These are phyloP conservation scores for Steatornis caripensis DNA, from an alignment of 2,113 vertebrate genomes.

Conservation along the genomic window DNA sequence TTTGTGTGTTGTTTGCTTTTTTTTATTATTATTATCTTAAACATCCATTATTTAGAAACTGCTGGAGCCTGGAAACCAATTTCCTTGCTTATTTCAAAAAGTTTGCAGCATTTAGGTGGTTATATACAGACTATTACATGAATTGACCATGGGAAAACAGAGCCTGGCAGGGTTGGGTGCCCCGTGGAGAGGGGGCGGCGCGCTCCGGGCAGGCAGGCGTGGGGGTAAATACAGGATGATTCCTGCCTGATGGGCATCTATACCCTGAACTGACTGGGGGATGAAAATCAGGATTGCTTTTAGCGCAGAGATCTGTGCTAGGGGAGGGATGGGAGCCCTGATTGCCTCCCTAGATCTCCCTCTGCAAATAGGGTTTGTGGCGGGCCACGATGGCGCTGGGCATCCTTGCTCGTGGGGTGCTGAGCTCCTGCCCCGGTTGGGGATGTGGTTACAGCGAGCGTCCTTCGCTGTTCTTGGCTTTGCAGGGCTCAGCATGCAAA, in stretches of 20 bases:
- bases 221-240: not conserved
- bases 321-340: not conserved
- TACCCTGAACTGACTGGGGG: fast-evolving
- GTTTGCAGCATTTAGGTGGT: slow-evolving; percentile 44
- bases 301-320: not conserved
- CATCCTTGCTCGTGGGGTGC: fast-evolving
- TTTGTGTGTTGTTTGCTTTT: slow-evolving; percentile 7
- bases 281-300: not conserved
- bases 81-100: slow-evolving; percentile 71
- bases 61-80: slow-evolving; percentile 76
- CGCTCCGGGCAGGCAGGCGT: not conserved
- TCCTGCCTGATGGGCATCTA: not conserved
- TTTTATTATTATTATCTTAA: slow-evolving; percentile 65
- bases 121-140: slow-evolving; percentile 11
- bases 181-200: not conserved
- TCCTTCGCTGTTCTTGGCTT: slow-evolving; percentile 35
- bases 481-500: not conserved
- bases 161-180: not conserved
- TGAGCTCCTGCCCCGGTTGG: fast-evolving
- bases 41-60: slow-evolving; percentile 73
- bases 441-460: fast-evolving
- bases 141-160: slow-evolving; percentile 13
- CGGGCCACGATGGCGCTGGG: not conserved
- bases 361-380: fast-evolving
- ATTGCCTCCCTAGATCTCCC: no score